Base-by-base conservation (phyloP, 30 jellyfish, hydroid and myxozoan genomes). In the Mastigias papua region DNA sequence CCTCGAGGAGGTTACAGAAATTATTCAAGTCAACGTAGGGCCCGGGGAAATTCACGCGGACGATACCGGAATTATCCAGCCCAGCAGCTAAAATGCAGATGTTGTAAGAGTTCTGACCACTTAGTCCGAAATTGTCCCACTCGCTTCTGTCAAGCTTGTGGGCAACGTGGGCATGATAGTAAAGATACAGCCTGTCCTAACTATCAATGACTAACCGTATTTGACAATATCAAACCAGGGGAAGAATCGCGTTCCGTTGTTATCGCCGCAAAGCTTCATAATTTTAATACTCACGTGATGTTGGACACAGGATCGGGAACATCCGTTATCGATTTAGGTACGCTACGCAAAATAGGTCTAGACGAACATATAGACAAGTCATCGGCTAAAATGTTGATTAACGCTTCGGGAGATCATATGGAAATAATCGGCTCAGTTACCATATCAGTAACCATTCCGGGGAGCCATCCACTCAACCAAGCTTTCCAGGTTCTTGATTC, bases 101-200 rank as follows among this genome's bases (percentile, higher is more conserved):
- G 34, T 6, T 76, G 89, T 34, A 76, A 87, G 33, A 76, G 90
- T 34, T 57, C 90, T 1, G 80, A 87, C 70, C 90, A 87, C 76
- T 87, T 76, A n/a, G 86, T 87, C 15, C 21, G 70, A 22, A 37
- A 48, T 72, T 60, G 90, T 63, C 96, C 96, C 13, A 42, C 7
- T 0, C 80, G 88, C 51, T 88, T 88, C 69, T 88, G 91, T 68
- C 91, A 88, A 78, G 96, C 96, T 66, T 88, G 91, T 78, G 96
- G 90, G 11, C 89, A 86, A 48, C 87, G 13, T 8, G 54, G 54
- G 13, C 93, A 84, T 68, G 87, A 84, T 54, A 84, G 93, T 71
- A 10, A 80, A 81, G 35, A 84, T 58, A 35, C 54, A 3, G 71
- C n/a, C 34, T 84, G 93, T 51, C 93, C 93, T 13, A 84, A 69